phyloP scores from a whole-genome alignment of 2,113 vertebrate species.

The Aythya baeri region DNA sequence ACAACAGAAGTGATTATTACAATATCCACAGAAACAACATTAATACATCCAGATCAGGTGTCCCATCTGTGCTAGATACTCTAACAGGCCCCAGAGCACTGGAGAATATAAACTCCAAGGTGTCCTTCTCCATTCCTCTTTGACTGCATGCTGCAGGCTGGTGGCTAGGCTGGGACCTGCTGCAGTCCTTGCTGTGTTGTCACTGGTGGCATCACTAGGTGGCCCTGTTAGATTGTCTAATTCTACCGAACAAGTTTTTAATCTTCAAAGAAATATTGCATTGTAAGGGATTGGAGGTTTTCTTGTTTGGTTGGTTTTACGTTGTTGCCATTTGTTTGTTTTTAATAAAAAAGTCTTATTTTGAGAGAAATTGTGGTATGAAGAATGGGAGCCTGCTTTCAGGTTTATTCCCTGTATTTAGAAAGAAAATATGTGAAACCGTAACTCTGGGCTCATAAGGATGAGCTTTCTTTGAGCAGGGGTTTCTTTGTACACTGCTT shows the following conservation, averaged over 20 bases:
- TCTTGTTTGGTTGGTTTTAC: background rate
- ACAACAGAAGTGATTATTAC: accelerated
- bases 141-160: background rate
- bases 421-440: background rate
- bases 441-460: background rate
- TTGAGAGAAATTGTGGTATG: background rate
- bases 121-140: background rate
- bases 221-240: background rate
- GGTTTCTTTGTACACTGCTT: background rate
- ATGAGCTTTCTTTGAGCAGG: background rate
- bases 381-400: background rate
- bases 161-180: background rate
- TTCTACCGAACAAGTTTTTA: background rate
- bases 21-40: background rate
- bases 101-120: accelerated
- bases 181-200: background rate
- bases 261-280: background rate
- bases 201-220: background rate
- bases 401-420: background rate
- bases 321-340: background rate
- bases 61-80: background rate
- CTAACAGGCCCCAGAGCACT: background rate
- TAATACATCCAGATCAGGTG: background rate
- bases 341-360: background rate
- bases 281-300: background rate